Percentiles rank a stretch among this genome's conserved stretches.
Evolutionary conservation across 2,113 vertebrate species (phyloP).

Genomic region (Protobothrops mucrosquamatus): DNA sequence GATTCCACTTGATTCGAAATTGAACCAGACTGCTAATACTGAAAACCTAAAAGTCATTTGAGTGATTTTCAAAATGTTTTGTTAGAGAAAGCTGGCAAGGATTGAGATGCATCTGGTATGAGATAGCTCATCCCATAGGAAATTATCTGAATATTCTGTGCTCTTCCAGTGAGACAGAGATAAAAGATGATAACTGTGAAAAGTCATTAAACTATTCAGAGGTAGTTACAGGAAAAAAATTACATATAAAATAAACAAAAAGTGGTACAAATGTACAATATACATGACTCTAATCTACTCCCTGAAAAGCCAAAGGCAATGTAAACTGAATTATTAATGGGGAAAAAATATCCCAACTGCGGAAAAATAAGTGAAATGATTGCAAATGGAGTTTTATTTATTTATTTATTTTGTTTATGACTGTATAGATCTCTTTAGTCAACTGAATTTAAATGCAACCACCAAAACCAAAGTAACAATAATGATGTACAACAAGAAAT

Average conservation of each 20-base stretch:
- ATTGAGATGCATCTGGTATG: background rate
- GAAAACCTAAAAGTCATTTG: background rate
- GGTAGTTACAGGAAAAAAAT: background rate
- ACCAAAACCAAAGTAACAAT: background rate
- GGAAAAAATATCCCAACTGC: background rate
- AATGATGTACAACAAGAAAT: background rate
- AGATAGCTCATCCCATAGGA: background rate
- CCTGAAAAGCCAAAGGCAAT: background rate
- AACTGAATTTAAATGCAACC: background rate
- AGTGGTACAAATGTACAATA: background rate
- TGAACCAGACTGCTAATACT: background rate
- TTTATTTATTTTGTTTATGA: background rate
- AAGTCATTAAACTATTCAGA: background rate
- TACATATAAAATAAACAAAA: background rate
- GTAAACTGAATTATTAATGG: background rate
- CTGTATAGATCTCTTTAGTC: background rate
- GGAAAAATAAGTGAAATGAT: background rate
- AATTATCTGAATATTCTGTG: background rate
- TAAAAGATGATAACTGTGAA: background rate
- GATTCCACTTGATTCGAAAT: background rate
- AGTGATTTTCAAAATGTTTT: background rate
- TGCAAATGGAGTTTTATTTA: background rate
- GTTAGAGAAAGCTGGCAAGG: background rate
- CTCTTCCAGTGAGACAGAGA: background rate
- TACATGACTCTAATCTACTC: background rate